phyloP scores from a whole-genome alignment of 2,888 invertebrate species.

The Trissoscelio sp. region DNA sequence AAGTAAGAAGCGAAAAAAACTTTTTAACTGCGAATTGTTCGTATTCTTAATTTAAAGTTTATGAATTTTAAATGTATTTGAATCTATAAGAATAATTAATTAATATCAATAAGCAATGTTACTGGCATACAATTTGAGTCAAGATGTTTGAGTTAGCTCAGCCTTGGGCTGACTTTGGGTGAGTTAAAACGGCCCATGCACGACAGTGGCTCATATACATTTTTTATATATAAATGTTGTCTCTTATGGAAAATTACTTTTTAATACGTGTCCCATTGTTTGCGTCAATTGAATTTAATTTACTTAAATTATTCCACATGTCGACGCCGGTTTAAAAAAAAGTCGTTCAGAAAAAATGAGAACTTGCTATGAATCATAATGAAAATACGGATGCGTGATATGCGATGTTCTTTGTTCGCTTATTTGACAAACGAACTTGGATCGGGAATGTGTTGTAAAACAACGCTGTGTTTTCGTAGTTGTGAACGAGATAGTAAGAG shows the following conservation, averaged over 20 bases:
- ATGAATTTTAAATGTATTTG: too few relatives aligned
- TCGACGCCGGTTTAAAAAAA: background rate
- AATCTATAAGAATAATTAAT: too few relatives aligned
- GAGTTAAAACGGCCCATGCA: too few relatives aligned
- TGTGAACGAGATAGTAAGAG: constrained; percentile 48
- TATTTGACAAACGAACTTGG: constrained; percentile 24
- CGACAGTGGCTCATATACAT: too few relatives aligned
- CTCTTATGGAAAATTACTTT: background rate
- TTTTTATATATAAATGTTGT: too few relatives aligned
- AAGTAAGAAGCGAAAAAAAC: too few relatives aligned
- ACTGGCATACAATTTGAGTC: too few relatives aligned
- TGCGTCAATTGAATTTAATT: constrained; percentile 1
- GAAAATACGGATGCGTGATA: constrained; percentile 10
- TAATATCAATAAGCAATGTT: too few relatives aligned
- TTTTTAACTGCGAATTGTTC: too few relatives aligned
- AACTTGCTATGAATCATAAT: constrained; percentile 5
- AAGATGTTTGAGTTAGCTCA: too few relatives aligned
- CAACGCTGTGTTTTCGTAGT: constrained; percentile 13
- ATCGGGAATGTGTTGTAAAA: constrained; percentile 29
- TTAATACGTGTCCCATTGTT: background rate
- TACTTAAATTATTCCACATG: background rate
- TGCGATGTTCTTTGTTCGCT: constrained; percentile 11
- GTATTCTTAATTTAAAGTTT: too few relatives aligned
- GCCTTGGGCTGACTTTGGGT: too few relatives aligned
- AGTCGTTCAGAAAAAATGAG: background rate